phyloP scores from a whole-genome alignment of 2,797 vertebrate genomes.

The Balearica regulorum region DNA sequence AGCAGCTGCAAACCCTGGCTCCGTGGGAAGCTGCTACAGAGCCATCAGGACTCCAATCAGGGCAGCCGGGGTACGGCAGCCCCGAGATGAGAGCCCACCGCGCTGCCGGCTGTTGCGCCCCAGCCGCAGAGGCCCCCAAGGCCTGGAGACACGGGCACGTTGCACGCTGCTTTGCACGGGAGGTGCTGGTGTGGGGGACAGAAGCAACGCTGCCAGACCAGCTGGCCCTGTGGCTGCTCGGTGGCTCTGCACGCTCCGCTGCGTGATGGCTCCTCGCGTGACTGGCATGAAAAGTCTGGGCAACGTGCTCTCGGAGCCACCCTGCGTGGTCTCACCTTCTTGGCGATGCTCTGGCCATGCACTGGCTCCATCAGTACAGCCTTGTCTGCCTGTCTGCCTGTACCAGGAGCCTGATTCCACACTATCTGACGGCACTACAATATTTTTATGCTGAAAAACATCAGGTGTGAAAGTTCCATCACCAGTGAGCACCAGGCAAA shows the following conservation, averaged over 20 bases:
- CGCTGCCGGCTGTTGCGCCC: accelerated
- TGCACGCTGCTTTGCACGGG: neutral
- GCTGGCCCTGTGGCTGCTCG: neutral
- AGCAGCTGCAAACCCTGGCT: neutral
- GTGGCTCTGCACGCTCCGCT: neutral
- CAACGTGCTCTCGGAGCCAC: neutral
- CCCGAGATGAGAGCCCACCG: accelerated
- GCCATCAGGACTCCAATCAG: neutral
- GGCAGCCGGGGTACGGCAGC: neutral
- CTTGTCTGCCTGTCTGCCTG: neutral
- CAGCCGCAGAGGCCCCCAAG: neutral
- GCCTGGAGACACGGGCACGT: accelerated
- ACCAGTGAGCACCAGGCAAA: neutral
- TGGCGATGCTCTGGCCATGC: neutral
- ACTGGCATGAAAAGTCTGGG: neutral
- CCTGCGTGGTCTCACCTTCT: neutral
- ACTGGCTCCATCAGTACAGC: neutral
- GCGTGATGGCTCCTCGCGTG: accelerated
- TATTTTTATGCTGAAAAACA: neutral
- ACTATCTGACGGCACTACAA: neutral
- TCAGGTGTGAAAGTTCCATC: neutral
- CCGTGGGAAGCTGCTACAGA: neutral
- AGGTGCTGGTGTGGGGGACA: neutral
- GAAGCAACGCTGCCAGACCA: neutral
- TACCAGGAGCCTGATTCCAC: neutral